These are phyloP conservation scores for Pseudachorutes palmiensis DNA, from an alignment of 1,140 invertebrate genomes.

Conservation along the genomic window DNA sequence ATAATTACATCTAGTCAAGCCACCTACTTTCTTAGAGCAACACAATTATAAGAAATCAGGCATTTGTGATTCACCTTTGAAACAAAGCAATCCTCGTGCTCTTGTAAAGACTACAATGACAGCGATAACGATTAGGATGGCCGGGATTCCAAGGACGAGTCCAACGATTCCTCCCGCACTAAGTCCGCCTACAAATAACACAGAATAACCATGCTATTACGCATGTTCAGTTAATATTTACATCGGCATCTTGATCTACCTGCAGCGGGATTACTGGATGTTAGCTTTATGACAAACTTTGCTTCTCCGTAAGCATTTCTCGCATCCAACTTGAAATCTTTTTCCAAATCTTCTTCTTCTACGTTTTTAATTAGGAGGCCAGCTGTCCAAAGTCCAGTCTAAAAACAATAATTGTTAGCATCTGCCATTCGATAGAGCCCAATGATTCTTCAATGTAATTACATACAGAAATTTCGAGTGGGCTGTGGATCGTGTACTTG, in stretches of 20 bases:
- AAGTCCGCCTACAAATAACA: conserved; percentile 26
- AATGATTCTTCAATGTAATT: neutral
- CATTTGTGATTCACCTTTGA: conserved; percentile 33
- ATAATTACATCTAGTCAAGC: no score
- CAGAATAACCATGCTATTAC: neutral
- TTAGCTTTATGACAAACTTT: conserved; percentile 19
- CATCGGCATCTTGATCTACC: no score
- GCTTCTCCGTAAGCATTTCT: conserved; percentile 20
- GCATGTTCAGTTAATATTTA: neutral
- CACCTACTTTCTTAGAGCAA: conserved; percentile 11
- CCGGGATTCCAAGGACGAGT: conserved; percentile 35
- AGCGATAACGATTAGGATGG: conserved; percentile 35
- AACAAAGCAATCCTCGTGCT: conserved; percentile 36
- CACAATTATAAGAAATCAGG: conserved; percentile 35
- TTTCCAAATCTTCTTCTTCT: conserved; percentile 31
- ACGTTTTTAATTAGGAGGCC: conserved; percentile 21
- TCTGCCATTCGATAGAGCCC: neutral
- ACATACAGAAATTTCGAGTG: neutral
- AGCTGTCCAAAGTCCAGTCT: conserved; percentile 21
- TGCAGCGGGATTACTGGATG: conserved; percentile 20
- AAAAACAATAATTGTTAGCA: conserved; percentile 12
- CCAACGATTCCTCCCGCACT: conserved; percentile 35
- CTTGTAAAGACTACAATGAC: conserved; percentile 35
- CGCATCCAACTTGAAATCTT: conserved; percentile 19
- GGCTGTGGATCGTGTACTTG: neutral